A percentile compares a stretch with the other conserved stretches of the same genome.
Evolutionary conservation across 2,113 vertebrate genomes (phyloP).

Genomic region (Scopus umbretta): DNA sequence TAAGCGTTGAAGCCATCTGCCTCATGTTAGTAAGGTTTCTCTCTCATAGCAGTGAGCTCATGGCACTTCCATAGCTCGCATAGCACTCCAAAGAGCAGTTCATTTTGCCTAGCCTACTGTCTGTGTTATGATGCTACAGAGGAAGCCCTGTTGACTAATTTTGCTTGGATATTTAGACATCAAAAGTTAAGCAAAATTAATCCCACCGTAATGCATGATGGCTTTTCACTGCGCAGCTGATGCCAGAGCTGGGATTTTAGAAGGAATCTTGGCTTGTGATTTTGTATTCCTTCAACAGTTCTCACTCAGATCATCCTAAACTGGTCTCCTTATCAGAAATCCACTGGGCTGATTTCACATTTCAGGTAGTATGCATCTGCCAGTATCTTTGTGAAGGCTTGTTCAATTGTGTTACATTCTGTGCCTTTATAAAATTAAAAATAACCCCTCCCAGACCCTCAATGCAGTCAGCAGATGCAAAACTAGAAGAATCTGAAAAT

Average conservation of each 20-base stretch:
- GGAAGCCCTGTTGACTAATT: background rate
- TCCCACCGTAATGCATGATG: accelerated
- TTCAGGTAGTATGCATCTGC: background rate
- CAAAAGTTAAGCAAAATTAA: background rate
- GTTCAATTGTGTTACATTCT: background rate
- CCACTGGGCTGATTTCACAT: background rate
- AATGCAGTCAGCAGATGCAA: background rate
- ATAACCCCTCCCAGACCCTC: background rate
- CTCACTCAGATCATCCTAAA: background rate
- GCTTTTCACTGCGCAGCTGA: background rate
- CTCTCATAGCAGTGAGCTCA: background rate
- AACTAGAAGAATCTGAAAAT: background rate
- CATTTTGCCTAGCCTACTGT: background rate
- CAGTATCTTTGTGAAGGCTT: background rate
- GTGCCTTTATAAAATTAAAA: background rate
- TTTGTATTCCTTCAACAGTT: background rate
- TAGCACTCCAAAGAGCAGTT: background rate
- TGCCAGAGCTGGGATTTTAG: background rate
- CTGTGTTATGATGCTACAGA: background rate
- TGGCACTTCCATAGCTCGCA: background rate
- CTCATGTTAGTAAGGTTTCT: background rate
- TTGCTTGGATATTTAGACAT: background rate
- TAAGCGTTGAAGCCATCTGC: background rate
- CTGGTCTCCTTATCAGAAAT: background rate
- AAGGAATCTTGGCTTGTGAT: background rate